Evolutionary conservation across 2,797 vertebrate genomes (phyloP).

Genomic region (Tangara arthus): DNA sequence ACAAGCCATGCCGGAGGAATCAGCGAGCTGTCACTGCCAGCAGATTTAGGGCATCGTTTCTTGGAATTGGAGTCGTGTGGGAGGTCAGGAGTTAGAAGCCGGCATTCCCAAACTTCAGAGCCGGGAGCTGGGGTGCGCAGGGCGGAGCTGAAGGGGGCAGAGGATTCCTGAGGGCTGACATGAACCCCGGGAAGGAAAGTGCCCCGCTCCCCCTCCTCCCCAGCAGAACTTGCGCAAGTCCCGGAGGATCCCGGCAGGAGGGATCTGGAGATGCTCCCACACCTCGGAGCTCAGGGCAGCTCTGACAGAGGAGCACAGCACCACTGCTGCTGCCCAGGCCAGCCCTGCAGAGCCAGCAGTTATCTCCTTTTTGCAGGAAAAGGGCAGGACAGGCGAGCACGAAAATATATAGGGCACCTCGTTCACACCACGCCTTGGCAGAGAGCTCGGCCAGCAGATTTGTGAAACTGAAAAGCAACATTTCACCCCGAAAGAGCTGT

Average conservation of each 20-base stretch:
- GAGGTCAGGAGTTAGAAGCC: not conserved
- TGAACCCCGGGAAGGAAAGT: not conserved
- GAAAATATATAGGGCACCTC: not conserved
- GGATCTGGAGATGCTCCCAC: not conserved
- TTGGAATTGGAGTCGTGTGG: not conserved
- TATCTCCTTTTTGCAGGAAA: not conserved
- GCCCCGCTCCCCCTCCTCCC: rapidly evolving
- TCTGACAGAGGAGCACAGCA: not conserved
- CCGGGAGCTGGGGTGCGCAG: rapidly evolving
- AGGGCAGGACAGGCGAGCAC: not conserved
- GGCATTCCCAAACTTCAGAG: not conserved
- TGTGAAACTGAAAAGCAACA: not conserved
- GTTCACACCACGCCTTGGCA: not conserved
- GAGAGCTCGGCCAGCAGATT: not conserved
- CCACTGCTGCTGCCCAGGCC: not conserved
- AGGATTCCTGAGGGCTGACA: not conserved
- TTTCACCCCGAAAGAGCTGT: not conserved
- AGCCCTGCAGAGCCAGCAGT: not conserved
- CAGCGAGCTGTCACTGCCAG: not conserved
- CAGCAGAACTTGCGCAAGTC: not conserved
- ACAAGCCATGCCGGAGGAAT: not conserved
- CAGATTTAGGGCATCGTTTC: constrained; percentile 24
- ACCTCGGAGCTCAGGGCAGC: not conserved
- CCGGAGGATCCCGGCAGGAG: not conserved
- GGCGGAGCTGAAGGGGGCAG: not conserved